These are phyloP conservation scores for Mobula hypostoma DNA, from an alignment of 2,113 vertebrate genomes.

Conservation along the genomic window DNA sequence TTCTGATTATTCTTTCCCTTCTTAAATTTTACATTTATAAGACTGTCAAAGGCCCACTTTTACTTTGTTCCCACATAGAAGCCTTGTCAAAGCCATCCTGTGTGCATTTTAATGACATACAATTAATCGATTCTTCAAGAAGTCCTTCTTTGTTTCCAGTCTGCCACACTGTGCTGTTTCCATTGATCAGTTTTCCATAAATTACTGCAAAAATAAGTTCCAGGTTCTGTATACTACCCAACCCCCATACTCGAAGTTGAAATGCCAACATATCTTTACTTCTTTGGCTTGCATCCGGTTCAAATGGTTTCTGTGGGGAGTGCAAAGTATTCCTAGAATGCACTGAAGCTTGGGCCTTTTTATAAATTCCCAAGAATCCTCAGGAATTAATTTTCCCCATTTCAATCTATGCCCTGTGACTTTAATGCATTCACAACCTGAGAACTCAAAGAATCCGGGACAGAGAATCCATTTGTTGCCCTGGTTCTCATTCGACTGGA, in stretches of 20 bases:
- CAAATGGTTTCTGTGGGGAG: neutral
- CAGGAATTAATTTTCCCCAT: no score
- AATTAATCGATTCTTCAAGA: neutral
- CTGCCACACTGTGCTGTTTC: neutral
- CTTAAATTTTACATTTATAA: neutral
- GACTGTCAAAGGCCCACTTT: neutral
- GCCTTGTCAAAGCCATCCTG: neutral
- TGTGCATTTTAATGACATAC: neutral
- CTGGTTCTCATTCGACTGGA: neutral
- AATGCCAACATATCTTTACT: neutral
- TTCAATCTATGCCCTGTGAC: neutral
- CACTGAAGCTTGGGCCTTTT: neutral
- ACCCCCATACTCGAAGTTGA: neutral
- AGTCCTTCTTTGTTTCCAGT: neutral
- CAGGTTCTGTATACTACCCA: neutral
- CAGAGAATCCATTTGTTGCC: neutral
- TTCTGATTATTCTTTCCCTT: neutral
- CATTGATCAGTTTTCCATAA: conserved; percentile 20
- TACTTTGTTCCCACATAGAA: neutral
- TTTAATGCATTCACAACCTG: neutral
- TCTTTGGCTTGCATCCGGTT: neutral
- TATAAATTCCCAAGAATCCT: neutral
- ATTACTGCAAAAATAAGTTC: neutral
- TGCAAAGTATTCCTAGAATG: neutral
- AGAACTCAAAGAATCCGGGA: neutral